These are phyloP conservation scores for Bombus haemorrhoidalis DNA, from an alignment of 1,140 invertebrate genomes.

Conservation along the genomic window DNA sequence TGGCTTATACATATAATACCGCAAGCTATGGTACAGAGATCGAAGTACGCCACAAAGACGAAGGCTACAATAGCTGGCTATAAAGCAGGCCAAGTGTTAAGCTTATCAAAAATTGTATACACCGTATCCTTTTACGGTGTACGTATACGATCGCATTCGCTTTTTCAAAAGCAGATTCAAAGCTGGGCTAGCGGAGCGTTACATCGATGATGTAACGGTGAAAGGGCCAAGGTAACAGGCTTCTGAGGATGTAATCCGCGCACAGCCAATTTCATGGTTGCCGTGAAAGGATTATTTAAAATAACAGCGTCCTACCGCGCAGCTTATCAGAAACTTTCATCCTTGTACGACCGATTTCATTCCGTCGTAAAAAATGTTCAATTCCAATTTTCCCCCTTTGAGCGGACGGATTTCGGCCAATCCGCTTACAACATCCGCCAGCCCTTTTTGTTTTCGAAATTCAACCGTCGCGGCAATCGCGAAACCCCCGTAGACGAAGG, in stretches of 20 bases:
- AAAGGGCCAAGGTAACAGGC: not conserved
- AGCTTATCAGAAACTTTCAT: constrained; percentile 25
- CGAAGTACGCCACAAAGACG: not conserved
- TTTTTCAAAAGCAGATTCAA: not conserved
- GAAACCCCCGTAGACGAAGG: no score
- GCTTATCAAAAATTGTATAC: constrained; percentile 15
- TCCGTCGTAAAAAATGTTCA: constrained; percentile 15
- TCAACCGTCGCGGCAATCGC: not conserved
- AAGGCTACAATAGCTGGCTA: constrained; percentile 8
- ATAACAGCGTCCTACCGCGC: not conserved
- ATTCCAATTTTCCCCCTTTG: constrained; percentile 8
- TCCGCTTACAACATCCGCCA: constrained; percentile 18
- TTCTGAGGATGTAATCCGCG: constrained; percentile 2
- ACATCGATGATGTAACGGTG: not conserved
- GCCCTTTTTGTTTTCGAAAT: constrained; percentile 18
- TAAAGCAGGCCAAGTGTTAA: not conserved
- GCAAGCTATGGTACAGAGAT: not conserved
- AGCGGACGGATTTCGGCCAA: constrained; percentile 13
- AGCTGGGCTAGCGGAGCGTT: not conserved
- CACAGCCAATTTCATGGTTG: not conserved
- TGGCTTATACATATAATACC: not conserved
- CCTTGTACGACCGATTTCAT: constrained; percentile 13
- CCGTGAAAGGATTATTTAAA: constrained; percentile 21
- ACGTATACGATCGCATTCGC: not conserved
- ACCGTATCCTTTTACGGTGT: not conserved